Conservation (phyloP, 2,888 invertebrate species). For the Parnassius glacialis region DNA sequence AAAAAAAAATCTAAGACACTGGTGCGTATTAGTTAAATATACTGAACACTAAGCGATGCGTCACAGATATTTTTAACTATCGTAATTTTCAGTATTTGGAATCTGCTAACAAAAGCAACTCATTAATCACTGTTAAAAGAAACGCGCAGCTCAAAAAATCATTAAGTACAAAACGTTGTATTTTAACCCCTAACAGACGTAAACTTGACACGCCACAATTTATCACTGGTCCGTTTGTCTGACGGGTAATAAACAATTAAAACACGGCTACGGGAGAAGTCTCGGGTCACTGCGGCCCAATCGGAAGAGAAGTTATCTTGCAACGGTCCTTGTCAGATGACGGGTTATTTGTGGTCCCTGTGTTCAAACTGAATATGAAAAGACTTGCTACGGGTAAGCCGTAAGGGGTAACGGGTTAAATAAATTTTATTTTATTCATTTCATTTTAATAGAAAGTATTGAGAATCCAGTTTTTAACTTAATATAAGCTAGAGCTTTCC, state of each 20-base stretch:
- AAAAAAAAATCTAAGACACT: too few relatives aligned
- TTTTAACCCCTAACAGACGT: constrained; percentile 28
- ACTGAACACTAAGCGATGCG: too few relatives aligned
- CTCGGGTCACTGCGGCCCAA: constrained; percentile 30
- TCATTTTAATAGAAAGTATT: too few relatives aligned
- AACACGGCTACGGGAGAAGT: constrained; percentile 32
- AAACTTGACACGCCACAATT: constrained; percentile 35
- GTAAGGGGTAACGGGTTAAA: too few relatives aligned
- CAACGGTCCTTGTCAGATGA: constrained; percentile 29
- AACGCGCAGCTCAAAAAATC: constrained; percentile 27
- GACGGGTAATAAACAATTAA: constrained; percentile 52
- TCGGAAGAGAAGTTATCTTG: constrained; percentile 28
- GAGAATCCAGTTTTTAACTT: too few relatives aligned
- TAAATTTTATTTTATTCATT: too few relatives aligned
- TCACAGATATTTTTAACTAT: too few relatives aligned
- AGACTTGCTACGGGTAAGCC: neutral
- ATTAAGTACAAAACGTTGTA: constrained; percentile 34
- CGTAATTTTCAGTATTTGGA: too few relatives aligned
- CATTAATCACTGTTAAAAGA: constrained; percentile 21
- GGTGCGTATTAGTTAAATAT: too few relatives aligned
- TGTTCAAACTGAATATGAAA: constrained; percentile 22
- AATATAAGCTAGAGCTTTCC: too few relatives aligned
- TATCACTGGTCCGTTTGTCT: constrained; percentile 40
- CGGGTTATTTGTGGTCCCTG: constrained; percentile 31
- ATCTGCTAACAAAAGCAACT: too few relatives aligned